These are phyloP conservation scores for Macrobrachium rosenbergii DNA, from an alignment of 1,140 invertebrate genomes.

Conservation along the genomic window DNA sequence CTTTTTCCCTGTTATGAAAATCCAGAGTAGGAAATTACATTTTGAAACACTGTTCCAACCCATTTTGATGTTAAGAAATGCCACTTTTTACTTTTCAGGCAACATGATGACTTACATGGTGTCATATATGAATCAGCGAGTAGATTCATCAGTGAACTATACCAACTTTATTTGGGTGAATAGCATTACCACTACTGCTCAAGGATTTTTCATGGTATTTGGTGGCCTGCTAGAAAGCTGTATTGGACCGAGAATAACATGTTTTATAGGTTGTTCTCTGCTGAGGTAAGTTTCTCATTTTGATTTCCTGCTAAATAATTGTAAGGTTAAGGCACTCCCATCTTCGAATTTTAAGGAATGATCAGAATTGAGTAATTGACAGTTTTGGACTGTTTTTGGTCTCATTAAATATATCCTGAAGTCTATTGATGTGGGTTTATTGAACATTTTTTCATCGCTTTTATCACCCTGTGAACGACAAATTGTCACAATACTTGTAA, in stretches of 20 bases:
- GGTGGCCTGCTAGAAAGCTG: slow-evolving; percentile 69
- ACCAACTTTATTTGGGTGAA: slow-evolving; percentile 70
- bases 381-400: too few relatives aligned
- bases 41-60: too few relatives aligned
- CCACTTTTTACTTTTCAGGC: slow-evolving; percentile 65
- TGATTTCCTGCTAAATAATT: slow-evolving; percentile 21
- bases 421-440: too few relatives aligned
- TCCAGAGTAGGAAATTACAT: too few relatives aligned
- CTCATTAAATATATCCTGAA: too few relatives aligned
- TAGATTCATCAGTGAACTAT: slow-evolving; percentile 68
- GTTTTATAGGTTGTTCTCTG: slow-evolving; percentile 66
- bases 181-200: slow-evolving; percentile 68
- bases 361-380: too few relatives aligned
- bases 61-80: too few relatives aligned
- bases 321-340: neutral
- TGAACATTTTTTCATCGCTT: too few relatives aligned
- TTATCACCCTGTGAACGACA: too few relatives aligned
- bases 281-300: slow-evolving; percentile 50
- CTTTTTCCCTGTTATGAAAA: too few relatives aligned
- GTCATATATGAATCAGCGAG: slow-evolving; percentile 70
- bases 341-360: too few relatives aligned
- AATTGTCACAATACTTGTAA: too few relatives aligned
- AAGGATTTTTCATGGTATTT: slow-evolving; percentile 70
- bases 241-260: slow-evolving; percentile 68
- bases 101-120: slow-evolving; percentile 72